A percentile compares a stretch with the other conserved stretches of the same genome.
phyloP scores from a whole-genome alignment of 1,140 invertebrate genomes.

The Apis dorsata region DNA sequence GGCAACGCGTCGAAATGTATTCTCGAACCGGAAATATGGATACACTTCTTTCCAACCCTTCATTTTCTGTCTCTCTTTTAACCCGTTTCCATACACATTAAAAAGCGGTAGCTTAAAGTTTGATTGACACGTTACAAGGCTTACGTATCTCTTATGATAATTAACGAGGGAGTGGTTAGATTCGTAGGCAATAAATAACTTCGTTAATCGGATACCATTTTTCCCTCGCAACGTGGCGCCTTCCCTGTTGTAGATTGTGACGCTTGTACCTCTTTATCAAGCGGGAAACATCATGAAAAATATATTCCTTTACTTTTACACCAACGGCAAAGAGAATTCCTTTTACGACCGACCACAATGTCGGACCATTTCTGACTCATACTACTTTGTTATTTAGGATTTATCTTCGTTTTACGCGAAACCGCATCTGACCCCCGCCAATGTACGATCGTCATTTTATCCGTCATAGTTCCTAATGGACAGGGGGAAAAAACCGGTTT shows the following conservation, averaged over 20 bases:
- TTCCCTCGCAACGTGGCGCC: not conserved
- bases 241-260: not conserved
- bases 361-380: constrained; percentile 10
- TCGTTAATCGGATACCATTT: not conserved
- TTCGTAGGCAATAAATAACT: not conserved
- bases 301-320: not conserved
- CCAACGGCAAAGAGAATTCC: not conserved
- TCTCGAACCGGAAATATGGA: not conserved
- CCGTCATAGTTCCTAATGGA: constrained; percentile 39
- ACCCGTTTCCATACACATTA: not conserved
- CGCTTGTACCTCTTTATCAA: too few relatives aligned
- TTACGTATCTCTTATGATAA: constrained; percentile 16
- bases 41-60: not conserved
- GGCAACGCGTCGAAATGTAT: not conserved
- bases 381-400: constrained; percentile 15
- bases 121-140: not conserved
- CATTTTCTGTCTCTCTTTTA: not conserved
- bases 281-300: not conserved
- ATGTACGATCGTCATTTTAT: constrained; percentile 16
- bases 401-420: constrained; percentile 10
- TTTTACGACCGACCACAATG: not conserved
- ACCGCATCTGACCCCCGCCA: not conserved
- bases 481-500: constrained; percentile 22
- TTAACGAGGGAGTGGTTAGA: not conserved
- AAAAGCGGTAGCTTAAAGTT: not conserved